Conservation (phyloP, 2,113 vertebrate genomes). For the Calidris pugnax region DNA sequence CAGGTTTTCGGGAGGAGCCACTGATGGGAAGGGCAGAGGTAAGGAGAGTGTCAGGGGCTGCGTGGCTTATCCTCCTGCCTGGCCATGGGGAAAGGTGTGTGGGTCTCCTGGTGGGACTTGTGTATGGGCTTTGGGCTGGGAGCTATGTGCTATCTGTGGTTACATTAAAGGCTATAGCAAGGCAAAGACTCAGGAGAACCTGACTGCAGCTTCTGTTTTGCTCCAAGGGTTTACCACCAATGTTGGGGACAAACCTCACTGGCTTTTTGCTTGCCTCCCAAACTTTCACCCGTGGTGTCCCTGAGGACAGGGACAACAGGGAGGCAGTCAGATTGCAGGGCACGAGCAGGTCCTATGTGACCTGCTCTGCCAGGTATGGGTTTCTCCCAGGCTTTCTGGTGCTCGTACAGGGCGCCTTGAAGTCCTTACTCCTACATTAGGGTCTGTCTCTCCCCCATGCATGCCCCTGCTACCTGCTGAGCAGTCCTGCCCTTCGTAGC, state of each 20-base stretch:
- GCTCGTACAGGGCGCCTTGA: not conserved
- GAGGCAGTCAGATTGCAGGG: not conserved
- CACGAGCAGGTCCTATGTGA: not conserved
- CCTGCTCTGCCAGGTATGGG: not conserved
- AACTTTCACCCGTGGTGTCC: accelerated
- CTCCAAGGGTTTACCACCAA: not conserved
- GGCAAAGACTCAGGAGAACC: not conserved
- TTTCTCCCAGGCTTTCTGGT: not conserved
- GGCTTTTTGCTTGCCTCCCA: not conserved
- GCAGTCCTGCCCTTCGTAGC: conserved; percentile 92
- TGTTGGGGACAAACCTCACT: not conserved
- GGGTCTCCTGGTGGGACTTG: not conserved
- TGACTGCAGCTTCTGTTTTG: not conserved
- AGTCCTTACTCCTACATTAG: not conserved
- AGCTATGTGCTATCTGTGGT: accelerated
- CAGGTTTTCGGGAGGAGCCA: conserved; percentile 88
- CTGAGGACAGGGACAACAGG: not conserved
- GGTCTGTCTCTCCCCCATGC: not conserved
- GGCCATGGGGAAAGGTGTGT: not conserved
- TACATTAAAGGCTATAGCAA: not conserved
- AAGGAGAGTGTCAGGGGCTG: conserved; percentile 48
- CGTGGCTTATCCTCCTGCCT: not conserved
- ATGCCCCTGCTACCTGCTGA: conserved; percentile 81
- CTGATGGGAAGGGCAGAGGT: conserved; percentile 74
- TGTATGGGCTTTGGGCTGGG: not conserved